These are phyloP conservation scores for Poecile montanus DNA, from an alignment of 2,797 vertebrate genomes.

Conservation along the genomic window DNA sequence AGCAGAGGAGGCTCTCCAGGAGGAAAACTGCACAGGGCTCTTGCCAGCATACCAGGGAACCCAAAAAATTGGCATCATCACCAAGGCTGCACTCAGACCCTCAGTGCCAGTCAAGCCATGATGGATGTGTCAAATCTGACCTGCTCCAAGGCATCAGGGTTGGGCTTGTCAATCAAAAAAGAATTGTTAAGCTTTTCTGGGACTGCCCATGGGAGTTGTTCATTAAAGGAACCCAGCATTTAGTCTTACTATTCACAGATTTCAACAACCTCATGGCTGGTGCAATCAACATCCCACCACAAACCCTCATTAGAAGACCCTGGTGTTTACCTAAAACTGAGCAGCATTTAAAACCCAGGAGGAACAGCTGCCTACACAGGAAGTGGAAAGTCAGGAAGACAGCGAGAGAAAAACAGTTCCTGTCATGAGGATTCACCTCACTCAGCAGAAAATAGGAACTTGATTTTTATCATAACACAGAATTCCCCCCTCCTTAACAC, in stretches of 20 bases:
- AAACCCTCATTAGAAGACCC: background rate
- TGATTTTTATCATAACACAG: background rate
- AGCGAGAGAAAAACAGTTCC: background rate
- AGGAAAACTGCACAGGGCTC: background rate
- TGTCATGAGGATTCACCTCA: background rate
- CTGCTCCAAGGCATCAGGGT: background rate
- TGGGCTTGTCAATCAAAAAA: background rate
- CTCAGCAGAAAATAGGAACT: background rate
- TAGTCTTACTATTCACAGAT: background rate
- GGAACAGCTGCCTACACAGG: too few relatives aligned
- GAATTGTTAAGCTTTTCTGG: too few relatives aligned
- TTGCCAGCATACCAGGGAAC: background rate
- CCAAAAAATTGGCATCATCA: background rate
- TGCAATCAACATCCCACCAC: background rate
- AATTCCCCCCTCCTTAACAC: background rate
- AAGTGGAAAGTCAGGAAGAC: too few relatives aligned
- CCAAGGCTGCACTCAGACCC: background rate
- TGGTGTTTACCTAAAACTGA: too few relatives aligned
- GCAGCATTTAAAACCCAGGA: background rate
- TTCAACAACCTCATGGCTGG: background rate
- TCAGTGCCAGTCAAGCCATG: background rate
- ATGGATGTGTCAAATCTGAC: background rate
- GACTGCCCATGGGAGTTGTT: too few relatives aligned
- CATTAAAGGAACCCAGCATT: background rate
- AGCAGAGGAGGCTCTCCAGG: background rate